Conservation (phyloP, 1,140 invertebrate genomes). For the Brachionus koreanus region DNA sequence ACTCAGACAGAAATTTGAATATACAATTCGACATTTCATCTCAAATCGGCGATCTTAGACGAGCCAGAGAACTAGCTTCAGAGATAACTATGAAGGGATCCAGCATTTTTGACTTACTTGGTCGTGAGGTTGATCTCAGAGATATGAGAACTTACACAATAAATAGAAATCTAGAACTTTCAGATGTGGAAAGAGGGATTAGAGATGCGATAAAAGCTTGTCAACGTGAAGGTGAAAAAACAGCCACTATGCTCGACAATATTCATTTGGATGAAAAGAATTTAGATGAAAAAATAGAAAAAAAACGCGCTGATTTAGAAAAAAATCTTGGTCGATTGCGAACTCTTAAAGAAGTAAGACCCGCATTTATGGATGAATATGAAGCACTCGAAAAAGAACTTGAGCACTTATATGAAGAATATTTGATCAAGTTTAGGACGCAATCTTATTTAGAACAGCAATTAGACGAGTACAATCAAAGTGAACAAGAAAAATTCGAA, state of each 20-base stretch:
- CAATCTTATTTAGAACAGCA: slow-evolving; percentile 75
- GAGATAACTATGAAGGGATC: slow-evolving; percentile 86
- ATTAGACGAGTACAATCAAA: slow-evolving; percentile 67
- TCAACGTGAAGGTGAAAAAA: slow-evolving; percentile 68
- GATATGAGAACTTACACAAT: slow-evolving; percentile 67
- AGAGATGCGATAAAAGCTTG: slow-evolving; percentile 62
- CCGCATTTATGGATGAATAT: slow-evolving; percentile 94
- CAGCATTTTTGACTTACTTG: slow-evolving; percentile 79
- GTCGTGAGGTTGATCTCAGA: slow-evolving; percentile 79
- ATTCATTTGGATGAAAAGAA: slow-evolving; percentile 78
- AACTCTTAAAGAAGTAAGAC: slow-evolving; percentile 89
- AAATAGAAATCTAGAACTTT: slow-evolving; percentile 74
- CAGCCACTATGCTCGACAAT: slow-evolving; percentile 72
- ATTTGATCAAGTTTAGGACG: slow-evolving; percentile 79
- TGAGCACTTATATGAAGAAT: slow-evolving; percentile 76
- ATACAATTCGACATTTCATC: slow-evolving; percentile 44
- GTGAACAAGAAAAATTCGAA: slow-evolving; percentile 69
- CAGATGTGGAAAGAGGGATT: slow-evolving; percentile 72
- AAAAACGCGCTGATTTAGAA: slow-evolving; percentile 80
- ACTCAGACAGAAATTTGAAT: slow-evolving; percentile 50
- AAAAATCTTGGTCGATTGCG: slow-evolving; percentile 81
- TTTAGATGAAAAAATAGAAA: slow-evolving; percentile 84
- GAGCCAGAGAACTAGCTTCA: slow-evolving; percentile 76
- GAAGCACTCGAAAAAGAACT: slow-evolving; percentile 82
- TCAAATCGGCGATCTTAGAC: slow-evolving; percentile 74